phyloP scores from a whole-genome alignment of 2,113 vertebrate genomes.

The Acrocephalus arundinaceus region DNA sequence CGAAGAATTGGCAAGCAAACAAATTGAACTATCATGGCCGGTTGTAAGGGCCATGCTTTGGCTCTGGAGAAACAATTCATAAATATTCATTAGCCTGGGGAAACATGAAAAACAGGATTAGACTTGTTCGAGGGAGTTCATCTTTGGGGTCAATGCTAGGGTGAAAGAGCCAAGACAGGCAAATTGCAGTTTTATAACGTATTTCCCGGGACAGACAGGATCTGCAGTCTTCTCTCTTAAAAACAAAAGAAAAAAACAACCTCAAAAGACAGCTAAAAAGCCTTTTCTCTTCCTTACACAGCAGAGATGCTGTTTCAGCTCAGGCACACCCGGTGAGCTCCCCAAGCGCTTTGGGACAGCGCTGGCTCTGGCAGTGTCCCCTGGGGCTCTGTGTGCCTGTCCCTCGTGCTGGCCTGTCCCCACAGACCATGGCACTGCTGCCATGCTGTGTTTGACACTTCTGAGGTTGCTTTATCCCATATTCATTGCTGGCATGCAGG shows the following conservation, averaged over 20 bases:
- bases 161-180: slow-evolving; percentile 38
- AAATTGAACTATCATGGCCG: slow-evolving; percentile 21
- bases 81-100: slow-evolving; percentile 48
- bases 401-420: not conserved
- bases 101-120: slow-evolving; percentile 53
- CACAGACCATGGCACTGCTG: fast-evolving
- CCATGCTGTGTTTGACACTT: not conserved
- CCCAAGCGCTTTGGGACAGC: fast-evolving
- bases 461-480: fast-evolving
- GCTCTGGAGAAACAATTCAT: slow-evolving; percentile 47
- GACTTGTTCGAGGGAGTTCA: slow-evolving; percentile 56
- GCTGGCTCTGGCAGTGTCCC: not conserved
- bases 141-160: slow-evolving; percentile 42
- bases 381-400: not conserved
- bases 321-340: not conserved
- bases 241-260: not conserved
- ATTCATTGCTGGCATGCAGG: fast-evolving
- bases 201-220: slow-evolving; percentile 27
- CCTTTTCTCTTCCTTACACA: not conserved
- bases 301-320: not conserved
- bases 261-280: not conserved
- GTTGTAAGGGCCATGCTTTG: slow-evolving; percentile 28
- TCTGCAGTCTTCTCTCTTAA: not conserved
- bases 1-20: slow-evolving; percentile 48
- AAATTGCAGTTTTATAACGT: slow-evolving; percentile 40